Evolutionary conservation across 2,113 vertebrate species (phyloP).

Genomic region (Xiphophorus maculatus): DNA sequence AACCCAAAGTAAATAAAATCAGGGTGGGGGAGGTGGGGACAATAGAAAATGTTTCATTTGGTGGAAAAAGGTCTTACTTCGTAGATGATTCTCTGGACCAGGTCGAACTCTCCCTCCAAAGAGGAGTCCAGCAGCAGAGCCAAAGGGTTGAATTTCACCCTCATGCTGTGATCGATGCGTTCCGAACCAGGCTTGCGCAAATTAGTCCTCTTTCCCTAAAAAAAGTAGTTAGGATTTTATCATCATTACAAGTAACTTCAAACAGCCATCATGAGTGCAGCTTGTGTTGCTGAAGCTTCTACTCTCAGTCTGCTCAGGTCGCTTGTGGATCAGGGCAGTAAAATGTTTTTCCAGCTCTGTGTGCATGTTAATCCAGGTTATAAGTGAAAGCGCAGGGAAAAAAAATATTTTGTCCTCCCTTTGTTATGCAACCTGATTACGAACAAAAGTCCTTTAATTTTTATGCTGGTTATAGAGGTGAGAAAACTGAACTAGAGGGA

Average conservation of each 20-base stretch:
- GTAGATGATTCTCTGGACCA: conserved; percentile 98
- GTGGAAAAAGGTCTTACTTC: conserved; percentile 80
- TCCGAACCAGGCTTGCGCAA: conserved; percentile 91
- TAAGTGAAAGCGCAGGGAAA: conserved; percentile 1
- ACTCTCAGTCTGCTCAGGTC: conserved; percentile 3
- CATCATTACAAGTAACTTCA: background rate
- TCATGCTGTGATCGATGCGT: conserved; percentile 91
- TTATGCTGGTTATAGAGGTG: conserved; percentile 6
- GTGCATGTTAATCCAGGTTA: conserved; percentile 53
- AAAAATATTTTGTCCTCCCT: conserved; percentile 36
- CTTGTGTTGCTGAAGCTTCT: background rate
- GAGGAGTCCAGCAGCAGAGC: conserved; percentile 96
- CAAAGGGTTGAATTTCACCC: conserved; percentile 97
- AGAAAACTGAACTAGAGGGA: background rate
- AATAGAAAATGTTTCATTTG: background rate
- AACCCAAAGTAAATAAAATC: no score
- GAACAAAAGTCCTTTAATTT: conserved; percentile 19
- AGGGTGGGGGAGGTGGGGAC: no score
- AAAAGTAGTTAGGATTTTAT: conserved; percentile 17
- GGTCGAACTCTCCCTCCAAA: conserved; percentile 96
- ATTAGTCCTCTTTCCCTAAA: conserved; percentile 96
- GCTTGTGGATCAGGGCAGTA: conserved; percentile 24
- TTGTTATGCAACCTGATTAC: conserved; percentile 66
- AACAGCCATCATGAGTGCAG: background rate
- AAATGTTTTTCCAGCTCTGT: conserved; percentile 31